phyloP scores from a whole-genome alignment of 2,888 invertebrate genomes.

The Drosophila sordidula region DNA sequence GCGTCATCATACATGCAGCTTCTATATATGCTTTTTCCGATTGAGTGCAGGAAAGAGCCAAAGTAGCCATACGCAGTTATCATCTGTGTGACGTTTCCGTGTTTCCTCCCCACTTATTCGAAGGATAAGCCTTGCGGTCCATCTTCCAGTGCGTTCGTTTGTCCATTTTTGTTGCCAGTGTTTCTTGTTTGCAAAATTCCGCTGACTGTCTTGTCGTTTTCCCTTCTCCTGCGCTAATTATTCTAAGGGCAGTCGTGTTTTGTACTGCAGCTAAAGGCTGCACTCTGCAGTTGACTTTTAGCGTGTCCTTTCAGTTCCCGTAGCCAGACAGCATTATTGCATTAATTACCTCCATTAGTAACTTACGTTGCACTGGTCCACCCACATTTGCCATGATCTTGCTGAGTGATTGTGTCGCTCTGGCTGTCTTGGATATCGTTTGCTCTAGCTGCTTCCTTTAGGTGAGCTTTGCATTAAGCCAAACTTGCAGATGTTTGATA shows the following conservation, averaged over 20 bases:
- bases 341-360: neutral
- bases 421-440: neutral
- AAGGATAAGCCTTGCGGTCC: neutral
- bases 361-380: neutral
- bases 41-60: neutral
- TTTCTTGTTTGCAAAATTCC: no score
- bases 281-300: neutral
- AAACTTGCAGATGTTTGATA: no score
- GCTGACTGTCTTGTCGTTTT: no score
- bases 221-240: no score
- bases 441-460: no score
- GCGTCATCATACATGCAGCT: neutral
- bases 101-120: neutral
- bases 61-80: conserved; percentile 1
- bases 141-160: neutral
- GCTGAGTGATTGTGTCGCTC: neutral
- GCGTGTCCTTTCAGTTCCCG: neutral
- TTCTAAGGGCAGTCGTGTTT: no score
- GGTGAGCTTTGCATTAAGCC: no score
- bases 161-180: no score
- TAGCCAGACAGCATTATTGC: neutral
- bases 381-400: conserved; percentile 5
- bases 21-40: neutral
- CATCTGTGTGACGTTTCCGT: neutral
- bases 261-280: neutral